Evolutionary conservation across 2,797 vertebrate species (phyloP).

Genomic region (Ammospiza maritima): DNA sequence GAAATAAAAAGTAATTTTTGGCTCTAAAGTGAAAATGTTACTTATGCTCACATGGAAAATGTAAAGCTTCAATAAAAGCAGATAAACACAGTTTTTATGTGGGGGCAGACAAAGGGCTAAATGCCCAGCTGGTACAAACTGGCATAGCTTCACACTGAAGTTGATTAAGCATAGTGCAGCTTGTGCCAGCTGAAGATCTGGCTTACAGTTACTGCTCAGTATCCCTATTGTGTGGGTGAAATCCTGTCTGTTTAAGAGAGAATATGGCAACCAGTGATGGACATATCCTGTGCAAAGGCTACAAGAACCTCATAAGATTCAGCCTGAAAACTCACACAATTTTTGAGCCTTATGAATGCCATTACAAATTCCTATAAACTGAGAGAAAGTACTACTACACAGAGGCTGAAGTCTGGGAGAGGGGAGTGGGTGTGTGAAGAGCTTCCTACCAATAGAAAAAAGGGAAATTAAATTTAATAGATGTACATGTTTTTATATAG

Average conservation of each 20-base stretch:
- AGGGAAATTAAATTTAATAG: background rate
- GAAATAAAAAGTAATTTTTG: slow-evolving; percentile 15
- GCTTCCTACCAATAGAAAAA: background rate
- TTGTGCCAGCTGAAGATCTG: slow-evolving; percentile 60
- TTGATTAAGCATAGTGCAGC: slow-evolving; percentile 43
- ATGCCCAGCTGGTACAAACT: slow-evolving; percentile 63
- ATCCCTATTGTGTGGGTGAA: slow-evolving; percentile 19
- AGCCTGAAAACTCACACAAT: background rate
- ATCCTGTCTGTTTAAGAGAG: background rate
- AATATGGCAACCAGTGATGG: background rate
- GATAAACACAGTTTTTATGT: slow-evolving; percentile 55
- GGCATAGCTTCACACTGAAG: slow-evolving; percentile 62
- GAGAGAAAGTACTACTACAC: background rate
- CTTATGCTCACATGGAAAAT: slow-evolving; percentile 34
- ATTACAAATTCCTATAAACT: background rate
- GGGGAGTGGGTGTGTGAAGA: background rate
- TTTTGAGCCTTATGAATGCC: background rate
- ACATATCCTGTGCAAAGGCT: background rate
- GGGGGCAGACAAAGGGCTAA: slow-evolving; percentile 59
- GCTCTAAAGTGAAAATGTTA: slow-evolving; percentile 21
- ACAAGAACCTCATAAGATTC: background rate
- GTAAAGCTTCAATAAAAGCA: slow-evolving; percentile 50
- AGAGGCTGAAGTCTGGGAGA: background rate
- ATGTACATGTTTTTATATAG: background rate
- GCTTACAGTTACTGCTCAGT: slow-evolving; percentile 38